These are phyloP conservation scores for Thysanoteuthis rhombus DNA, from an alignment of 2,888 invertebrate genomes.

Conservation along the genomic window DNA sequence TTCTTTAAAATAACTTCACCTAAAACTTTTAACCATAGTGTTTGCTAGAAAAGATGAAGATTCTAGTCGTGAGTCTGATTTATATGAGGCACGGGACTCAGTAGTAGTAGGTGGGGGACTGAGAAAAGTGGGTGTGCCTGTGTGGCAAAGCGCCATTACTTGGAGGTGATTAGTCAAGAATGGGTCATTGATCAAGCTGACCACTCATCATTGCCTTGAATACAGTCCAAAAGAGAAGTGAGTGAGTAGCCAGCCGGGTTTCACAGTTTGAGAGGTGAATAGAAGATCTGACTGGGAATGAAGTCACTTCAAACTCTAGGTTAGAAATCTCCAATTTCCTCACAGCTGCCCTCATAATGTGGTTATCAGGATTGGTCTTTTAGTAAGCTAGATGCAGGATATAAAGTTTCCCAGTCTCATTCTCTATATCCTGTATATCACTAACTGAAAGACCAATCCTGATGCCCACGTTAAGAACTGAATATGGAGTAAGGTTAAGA, in stretches of 20 bases:
- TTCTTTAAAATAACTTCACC: too few relatives aligned
- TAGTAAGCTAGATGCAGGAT: too few relatives aligned
- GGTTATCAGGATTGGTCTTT: background rate
- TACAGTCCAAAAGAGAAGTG: background rate
- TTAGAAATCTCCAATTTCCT: background rate
- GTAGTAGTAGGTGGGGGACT: background rate
- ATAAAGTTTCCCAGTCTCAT: too few relatives aligned
- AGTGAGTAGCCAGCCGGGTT: background rate
- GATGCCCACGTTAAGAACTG: too few relatives aligned
- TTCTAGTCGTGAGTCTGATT: background rate
- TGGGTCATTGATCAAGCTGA: background rate
- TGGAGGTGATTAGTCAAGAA: background rate
- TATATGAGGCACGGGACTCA: background rate
- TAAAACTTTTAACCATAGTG: too few relatives aligned
- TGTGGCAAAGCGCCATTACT: background rate
- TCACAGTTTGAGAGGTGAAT: background rate
- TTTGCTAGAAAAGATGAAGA: too few relatives aligned
- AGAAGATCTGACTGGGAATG: background rate
- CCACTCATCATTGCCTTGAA: background rate
- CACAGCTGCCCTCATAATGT: background rate
- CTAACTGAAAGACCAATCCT: too few relatives aligned
- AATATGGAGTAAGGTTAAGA: background rate
- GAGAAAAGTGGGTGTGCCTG: background rate
- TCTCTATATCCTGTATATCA: too few relatives aligned
- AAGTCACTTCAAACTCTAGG: background rate